Evolutionary conservation across 2,797 vertebrate species (phyloP).

Genomic region (Pelodytes ibericus): DNA sequence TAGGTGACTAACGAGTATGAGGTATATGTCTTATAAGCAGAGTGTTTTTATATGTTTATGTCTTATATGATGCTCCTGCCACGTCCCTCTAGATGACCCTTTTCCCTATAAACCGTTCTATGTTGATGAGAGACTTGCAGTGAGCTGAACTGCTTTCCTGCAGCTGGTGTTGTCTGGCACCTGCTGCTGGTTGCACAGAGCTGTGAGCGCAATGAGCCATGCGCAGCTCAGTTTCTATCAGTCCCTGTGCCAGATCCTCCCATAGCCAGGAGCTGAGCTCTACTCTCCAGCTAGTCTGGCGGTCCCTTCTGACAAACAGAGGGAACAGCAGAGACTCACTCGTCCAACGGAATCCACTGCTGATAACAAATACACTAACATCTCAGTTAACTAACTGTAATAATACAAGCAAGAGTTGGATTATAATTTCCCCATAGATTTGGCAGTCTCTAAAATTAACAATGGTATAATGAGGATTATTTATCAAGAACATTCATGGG

Average conservation of each 20-base stretch:
- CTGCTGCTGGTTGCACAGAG: conserved; percentile 39
- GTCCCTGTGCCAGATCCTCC: not conserved
- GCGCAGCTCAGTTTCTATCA: conserved; percentile 42
- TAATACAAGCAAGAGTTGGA: not conserved
- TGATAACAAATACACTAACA: not conserved
- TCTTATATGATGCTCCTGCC: no score
- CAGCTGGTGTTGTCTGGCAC: conserved; percentile 45
- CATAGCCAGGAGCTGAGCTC: conserved; percentile 7
- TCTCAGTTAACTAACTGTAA: not conserved
- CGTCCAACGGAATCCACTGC: conserved; percentile 6
- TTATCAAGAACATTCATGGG: no score
- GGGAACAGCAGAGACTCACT: conserved; percentile 26
- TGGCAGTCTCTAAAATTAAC: no score
- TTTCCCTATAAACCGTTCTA: conserved; percentile 11
- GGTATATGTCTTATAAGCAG: no score
- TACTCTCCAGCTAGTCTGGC: conserved; percentile 48
- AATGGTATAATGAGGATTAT: no score
- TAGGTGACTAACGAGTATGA: no score
- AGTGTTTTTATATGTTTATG: no score
- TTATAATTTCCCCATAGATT: no score
- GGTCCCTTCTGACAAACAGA: conserved; percentile 59
- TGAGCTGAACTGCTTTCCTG: conserved; percentile 19
- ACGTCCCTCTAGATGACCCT: no score
- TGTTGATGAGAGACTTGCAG: conserved; percentile 11
- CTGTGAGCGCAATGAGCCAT: conserved; percentile 48